Evolutionary conservation across 1,140 invertebrate species (phyloP).

Genomic region (Drosophila ercepeae): DNA sequence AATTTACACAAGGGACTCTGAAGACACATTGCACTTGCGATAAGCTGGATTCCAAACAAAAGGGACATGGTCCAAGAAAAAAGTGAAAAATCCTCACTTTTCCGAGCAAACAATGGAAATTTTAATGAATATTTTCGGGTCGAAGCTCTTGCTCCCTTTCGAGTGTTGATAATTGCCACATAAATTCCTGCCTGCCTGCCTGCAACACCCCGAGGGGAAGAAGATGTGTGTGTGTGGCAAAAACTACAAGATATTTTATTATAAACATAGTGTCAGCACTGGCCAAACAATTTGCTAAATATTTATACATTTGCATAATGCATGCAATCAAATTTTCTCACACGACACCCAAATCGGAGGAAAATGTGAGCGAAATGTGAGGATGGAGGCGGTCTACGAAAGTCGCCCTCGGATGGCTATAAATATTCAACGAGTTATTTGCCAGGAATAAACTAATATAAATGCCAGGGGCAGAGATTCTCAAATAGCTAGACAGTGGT

Average conservation of each 20-base stretch:
- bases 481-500: constrained; percentile 1
- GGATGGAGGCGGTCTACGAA: constrained; percentile 38
- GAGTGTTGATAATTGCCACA: constrained; percentile 79
- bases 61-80: constrained; percentile 26
- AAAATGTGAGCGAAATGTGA: not conserved
- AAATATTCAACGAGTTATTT: constrained; percentile 60
- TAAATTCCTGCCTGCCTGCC: constrained; percentile 52
- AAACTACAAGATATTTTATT: constrained; percentile 39
- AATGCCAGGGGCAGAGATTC: constrained; percentile 19
- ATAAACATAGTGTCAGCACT: constrained; percentile 44
- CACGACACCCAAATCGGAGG: constrained; percentile 13
- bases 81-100: constrained; percentile 60
- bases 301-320: constrained; percentile 71
- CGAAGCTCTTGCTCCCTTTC: constrained; percentile 46
- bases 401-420: constrained; percentile 51
- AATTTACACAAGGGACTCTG: constrained; percentile 78
- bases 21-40: constrained; percentile 78
- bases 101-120: constrained; percentile 71
- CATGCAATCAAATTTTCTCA: constrained; percentile 66
- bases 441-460: constrained; percentile 26
- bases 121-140: constrained; percentile 79
- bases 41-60: constrained; percentile 61
- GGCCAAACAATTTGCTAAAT: constrained; percentile 68
- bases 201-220: not conserved
- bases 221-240: too few relatives aligned